phyloP scores from a whole-genome alignment of 2,797 vertebrate species.

The Acanthiza pusilla region DNA sequence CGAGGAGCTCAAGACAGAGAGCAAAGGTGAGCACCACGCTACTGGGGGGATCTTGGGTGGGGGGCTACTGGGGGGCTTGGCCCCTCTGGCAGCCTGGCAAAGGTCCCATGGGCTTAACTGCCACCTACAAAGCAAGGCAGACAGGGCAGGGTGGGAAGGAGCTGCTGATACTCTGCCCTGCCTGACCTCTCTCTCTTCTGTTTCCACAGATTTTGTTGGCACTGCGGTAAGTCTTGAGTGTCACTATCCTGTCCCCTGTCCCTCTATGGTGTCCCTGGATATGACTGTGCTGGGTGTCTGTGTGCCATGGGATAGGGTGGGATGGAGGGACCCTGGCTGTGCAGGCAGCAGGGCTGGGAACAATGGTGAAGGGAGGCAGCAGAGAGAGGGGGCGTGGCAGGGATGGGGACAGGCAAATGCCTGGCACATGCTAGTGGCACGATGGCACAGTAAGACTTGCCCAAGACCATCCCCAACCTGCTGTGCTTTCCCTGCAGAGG shows the following conservation, averaged over 20 bases:
- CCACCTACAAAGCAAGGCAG: not conserved
- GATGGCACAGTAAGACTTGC: not conserved
- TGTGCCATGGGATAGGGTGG: not conserved
- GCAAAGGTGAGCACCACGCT: constrained; percentile 78
- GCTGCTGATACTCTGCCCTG: not conserved
- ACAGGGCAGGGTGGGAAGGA: not conserved
- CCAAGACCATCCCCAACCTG: not conserved
- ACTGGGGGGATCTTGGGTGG: not conserved
- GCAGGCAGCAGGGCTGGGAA: not conserved
- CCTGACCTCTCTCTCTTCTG: constrained; percentile 59
- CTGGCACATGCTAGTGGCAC: not conserved
- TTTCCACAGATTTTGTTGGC: constrained; percentile 86
- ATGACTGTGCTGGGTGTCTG: not conserved
- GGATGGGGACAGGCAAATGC: not conserved
- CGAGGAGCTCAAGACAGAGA: constrained; percentile 90
- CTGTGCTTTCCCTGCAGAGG: constrained; percentile 59
- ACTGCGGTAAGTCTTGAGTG: constrained; percentile 81
- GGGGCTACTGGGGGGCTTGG: rapidly evolving
- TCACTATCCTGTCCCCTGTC: not conserved
- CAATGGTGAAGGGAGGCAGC: not conserved
- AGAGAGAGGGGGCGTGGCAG: not conserved
- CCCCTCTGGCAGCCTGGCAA: not conserved
- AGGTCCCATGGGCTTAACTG: not conserved
- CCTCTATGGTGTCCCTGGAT: not conserved
- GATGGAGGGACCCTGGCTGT: not conserved